Percentiles rank a stretch among this genome's conserved stretches.
phyloP scores from a whole-genome alignment of 2,113 vertebrate genomes.

The Centropristis striata region DNA sequence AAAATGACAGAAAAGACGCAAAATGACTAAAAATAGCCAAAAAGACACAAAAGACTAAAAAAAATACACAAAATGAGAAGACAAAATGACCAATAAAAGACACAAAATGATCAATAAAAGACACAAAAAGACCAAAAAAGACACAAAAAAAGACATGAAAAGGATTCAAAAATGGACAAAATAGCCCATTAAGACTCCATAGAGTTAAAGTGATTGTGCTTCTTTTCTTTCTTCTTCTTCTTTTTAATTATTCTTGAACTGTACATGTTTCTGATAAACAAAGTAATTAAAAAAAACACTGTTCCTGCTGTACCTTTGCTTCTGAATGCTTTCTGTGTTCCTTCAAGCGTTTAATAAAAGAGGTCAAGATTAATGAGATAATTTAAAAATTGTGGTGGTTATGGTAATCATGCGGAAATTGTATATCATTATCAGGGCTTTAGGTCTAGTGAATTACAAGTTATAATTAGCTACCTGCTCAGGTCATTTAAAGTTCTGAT shows the following conservation, averaged over 20 bases:
- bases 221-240: not conserved
- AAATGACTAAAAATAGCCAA: no score
- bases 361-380: constrained; percentile 60
- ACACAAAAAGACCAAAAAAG: no score
- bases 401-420: constrained; percentile 38
- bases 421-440: constrained; percentile 50
- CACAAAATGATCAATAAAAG: no score
- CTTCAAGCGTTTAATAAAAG: constrained; percentile 51
- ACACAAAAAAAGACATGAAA: no score
- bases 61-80: no score
- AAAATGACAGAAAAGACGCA: no score
- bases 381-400: constrained; percentile 51
- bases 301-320: not conserved
- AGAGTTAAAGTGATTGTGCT: no score
- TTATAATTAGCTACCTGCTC: constrained; percentile 59
- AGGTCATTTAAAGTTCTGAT: constrained; percentile 29
- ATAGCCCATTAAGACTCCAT: no score
- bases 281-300: not conserved
- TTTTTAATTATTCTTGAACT: constrained; percentile 4
- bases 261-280: not conserved
- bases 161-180: no score
- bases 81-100: no score
- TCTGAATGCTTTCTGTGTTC: constrained; percentile 4
- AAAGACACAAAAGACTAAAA: no score
- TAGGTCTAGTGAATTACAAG: constrained; percentile 40